Evolutionary conservation across 2,888 invertebrate species (phyloP), one percentile per base, ranked within the genome.

Genomic region (Priocnemis perturbator): DNA sequence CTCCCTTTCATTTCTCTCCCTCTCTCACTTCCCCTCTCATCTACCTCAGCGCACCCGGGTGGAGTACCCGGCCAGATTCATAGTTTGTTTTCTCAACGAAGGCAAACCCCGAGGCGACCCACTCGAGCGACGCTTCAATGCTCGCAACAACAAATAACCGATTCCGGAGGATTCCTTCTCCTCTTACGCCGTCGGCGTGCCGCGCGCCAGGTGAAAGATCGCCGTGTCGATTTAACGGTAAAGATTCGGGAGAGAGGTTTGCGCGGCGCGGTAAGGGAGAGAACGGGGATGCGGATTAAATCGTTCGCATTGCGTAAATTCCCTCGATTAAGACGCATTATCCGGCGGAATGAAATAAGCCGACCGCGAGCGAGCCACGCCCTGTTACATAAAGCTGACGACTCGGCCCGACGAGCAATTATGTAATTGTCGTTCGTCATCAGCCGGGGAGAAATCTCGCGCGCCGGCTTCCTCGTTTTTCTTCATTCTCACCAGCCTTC

Each of bases 81-180:
- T 68, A 77, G 86, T 88, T 88, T 88, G 85, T 88, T 88, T 88
- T 88, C 86, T 84, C 85, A 86, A 81, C 76, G 81, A 78, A 81
- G 77, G 73, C 78, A 74, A 80, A 81, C 79, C 76, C 77, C 61
- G 72, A 71, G 65, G 78, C 81, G 82, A 82, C 80, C 83, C 87
- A 85, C 86, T 87, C 80, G 79, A 83, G 78, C 71, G 77, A 81
- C 78, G 84, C 81, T 74, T 83, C 81, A 80, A 79, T 82, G 80
- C 79, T 72, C 81, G 81, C 75, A 78, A 86, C 86, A 85, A 87
- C 85, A 87, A 86, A 87, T 87, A 86, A 64, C 60, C 21, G 26
- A 23, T 55, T 23, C 11, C 37, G 57, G 60, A 66, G 48, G 21
- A 45, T 56, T 60, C 9, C 19, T 3, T 30, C 50, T 26, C 47